Evolutionary conservation across 2,888 invertebrate species (phyloP).

Genomic region (Diplazon laetatorius): DNA sequence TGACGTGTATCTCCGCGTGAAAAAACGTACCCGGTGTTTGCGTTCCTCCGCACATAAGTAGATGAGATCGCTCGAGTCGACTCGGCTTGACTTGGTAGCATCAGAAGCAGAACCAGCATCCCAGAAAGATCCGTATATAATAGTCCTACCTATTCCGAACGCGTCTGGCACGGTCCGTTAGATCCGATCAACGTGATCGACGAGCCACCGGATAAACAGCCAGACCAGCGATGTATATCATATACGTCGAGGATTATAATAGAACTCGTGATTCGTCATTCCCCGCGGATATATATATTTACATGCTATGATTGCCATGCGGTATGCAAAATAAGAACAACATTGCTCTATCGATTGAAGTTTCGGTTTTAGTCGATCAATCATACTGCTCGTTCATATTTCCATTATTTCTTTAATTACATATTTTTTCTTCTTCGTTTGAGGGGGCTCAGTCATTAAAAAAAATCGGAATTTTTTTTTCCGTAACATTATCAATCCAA

Average conservation of each 20-base stretch:
- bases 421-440: too few species aligned
- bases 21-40: constrained; percentile 37
- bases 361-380: not conserved
- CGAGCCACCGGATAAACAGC: constrained; percentile 57
- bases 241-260: constrained; percentile 56
- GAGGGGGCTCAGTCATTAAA: too few species aligned
- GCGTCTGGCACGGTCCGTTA: constrained; percentile 52
- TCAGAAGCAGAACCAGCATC: constrained; percentile 13
- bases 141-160: constrained; percentile 33
- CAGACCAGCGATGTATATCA: constrained; percentile 43
- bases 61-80: constrained; percentile 35
- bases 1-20: not conserved
- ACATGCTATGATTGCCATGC: not conserved
- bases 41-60: constrained; percentile 11
- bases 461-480: too few species aligned
- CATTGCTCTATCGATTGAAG: not conserved
- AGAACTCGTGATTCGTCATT: constrained; percentile 39
- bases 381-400: too few species aligned
- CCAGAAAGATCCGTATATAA: constrained; percentile 30
- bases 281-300: constrained; percentile 21
- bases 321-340: not conserved
- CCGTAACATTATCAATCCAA: too few species aligned
- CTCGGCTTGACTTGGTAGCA: constrained; percentile 15
- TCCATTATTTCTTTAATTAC: too few species aligned
- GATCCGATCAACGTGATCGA: constrained; percentile 62